Evolutionary conservation across 2,888 invertebrate genomes (phyloP), one percentile per base, ranked within the genome.

Genomic region (Crematogaster levior): DNA sequence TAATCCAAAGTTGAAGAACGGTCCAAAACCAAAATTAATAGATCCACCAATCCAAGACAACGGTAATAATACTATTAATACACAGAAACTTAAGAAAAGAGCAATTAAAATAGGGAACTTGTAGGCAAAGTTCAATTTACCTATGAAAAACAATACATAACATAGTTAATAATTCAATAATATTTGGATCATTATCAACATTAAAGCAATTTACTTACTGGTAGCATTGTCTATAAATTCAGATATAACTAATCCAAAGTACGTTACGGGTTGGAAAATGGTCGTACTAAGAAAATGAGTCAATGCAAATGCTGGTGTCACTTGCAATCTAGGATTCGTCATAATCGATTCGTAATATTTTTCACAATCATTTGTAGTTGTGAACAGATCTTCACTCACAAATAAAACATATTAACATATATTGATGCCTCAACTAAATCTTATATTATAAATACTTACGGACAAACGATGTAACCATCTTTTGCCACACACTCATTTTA

Each of bases 261-360:
- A 18, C 24, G 83, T 12, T 1, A 92, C 3, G n/a, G 93, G 93
- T 61, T 91, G 85, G 4, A 90, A 75, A 12, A 93, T 37, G 21
- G 86, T 68, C 40, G 88, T 87, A 30, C 88, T 84, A 0, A 90
- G 40, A 85, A 93, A 89, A 24, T 93, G 89, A 5, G 91, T 86
- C 58, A 94, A 82, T 30, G 88, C 94, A 72, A 87, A 68, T 1
- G 87, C 85, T n/a, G 94, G 93, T 65, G 93, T 93, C 21, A 94
- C 91, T 88, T 91, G 84, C 21, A 92, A 83, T 24, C 87, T 88
- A 30, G 93, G 91, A 82, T 92, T 91, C 15, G 86, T 81, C 89
- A 92, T 91, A n/a, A 85, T 75, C 4, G 91, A 87, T 86, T 92
- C 86, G 65, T 89, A 90, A 81, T 94, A 93, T 79, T 92, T 89